A percentile compares a stretch with the other conserved stretches of the same genome.
Conservation (phyloP, 1,140 invertebrate genomes). For the Ruditapes philippinarum region DNA sequence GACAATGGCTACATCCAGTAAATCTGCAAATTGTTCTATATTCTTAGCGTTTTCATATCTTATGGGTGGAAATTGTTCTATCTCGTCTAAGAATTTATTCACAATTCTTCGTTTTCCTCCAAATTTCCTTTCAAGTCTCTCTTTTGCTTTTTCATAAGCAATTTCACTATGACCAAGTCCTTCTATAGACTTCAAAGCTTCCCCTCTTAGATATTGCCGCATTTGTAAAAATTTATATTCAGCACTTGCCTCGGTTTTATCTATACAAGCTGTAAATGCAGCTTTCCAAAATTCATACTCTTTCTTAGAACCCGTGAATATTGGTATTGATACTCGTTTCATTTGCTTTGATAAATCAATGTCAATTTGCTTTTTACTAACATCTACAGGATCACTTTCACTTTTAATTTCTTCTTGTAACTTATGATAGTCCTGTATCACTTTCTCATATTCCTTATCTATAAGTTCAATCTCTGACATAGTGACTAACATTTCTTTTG, state of each 20-base stretch:
- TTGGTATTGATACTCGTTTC: slow-evolving; percentile 25
- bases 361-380: too few species aligned
- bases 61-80: slow-evolving; percentile 15
- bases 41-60: slow-evolving; percentile 35
- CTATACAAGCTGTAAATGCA: slow-evolving; percentile 17
- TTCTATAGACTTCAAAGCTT: slow-evolving; percentile 29
- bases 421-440: too few species aligned
- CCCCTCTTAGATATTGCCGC: slow-evolving; percentile 31
- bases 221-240: slow-evolving; percentile 44
- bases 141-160: slow-evolving; percentile 23
- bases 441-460: too few species aligned
- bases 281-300: slow-evolving; percentile 33
- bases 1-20: slow-evolving; percentile 12
- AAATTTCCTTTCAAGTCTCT: slow-evolving; percentile 34
- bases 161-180: not conserved
- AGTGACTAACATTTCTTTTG: too few species aligned
- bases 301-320: not conserved
- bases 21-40: slow-evolving; percentile 30
- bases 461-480: too few species aligned
- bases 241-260: slow-evolving; percentile 5
- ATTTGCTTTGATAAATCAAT: too few species aligned
- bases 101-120: not conserved
- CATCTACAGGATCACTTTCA: too few species aligned
- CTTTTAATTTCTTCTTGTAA: too few species aligned
- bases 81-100: slow-evolving; percentile 10